Percentiles rank a stretch among this genome's conserved stretches.
Conservation (phyloP, 2,797 vertebrate species). For the Argentina silus region DNA sequence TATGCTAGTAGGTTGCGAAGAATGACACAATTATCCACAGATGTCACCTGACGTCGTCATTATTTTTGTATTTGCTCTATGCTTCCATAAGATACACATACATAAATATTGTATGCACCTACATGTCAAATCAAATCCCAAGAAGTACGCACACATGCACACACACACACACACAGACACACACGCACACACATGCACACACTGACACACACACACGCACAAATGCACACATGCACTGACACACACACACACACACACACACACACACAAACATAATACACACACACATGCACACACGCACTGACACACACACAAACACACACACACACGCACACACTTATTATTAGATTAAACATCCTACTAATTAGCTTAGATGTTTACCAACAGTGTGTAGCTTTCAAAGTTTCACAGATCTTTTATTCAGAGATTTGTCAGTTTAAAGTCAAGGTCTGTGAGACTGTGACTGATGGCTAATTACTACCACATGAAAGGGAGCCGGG, state of each 20-base stretch:
- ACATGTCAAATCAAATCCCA: neutral
- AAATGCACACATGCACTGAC: no score
- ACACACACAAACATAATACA: slow-evolving; percentile 35
- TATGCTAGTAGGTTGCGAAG: neutral
- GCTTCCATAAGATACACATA: no score
- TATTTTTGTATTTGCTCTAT: no score
- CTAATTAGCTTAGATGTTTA: slow-evolving; percentile 68
- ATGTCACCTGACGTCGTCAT: no score
- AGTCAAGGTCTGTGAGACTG: slow-evolving; percentile 39
- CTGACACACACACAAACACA: slow-evolving; percentile 27
- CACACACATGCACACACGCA: no score
- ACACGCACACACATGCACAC: slow-evolving; percentile 23
- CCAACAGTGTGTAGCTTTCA: slow-evolving; percentile 56
- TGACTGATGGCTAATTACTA: slow-evolving; percentile 70
- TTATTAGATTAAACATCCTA: slow-evolving; percentile 42
- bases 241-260: slow-evolving; percentile 25
- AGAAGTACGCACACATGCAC: slow-evolving; percentile 11
- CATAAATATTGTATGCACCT: no score
- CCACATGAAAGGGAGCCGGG: slow-evolving; percentile 65
- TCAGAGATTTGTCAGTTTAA: slow-evolving; percentile 59
- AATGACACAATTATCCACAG: neutral
- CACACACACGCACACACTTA: slow-evolving; percentile 23
- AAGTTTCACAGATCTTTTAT: slow-evolving; percentile 65
- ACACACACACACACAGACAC: slow-evolving; percentile 17
- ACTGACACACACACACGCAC: slow-evolving; percentile 24